A percentile compares a stretch with the other conserved stretches of the same genome.
phyloP scores from a whole-genome alignment of 2,113 vertebrate genomes.

The Pholis gunnellus region DNA sequence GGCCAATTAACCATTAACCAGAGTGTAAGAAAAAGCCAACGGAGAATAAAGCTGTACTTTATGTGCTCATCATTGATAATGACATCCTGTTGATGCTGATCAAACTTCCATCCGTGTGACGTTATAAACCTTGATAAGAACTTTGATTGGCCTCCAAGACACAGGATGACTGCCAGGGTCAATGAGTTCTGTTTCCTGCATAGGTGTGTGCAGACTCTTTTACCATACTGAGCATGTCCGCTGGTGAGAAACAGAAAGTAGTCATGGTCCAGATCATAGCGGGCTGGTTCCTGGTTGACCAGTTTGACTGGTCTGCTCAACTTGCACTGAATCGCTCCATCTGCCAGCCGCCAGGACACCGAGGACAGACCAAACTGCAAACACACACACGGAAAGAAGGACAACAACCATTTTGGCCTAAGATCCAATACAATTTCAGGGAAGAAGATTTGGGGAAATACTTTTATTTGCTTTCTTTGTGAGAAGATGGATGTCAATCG shows the following conservation, averaged over 20 bases:
- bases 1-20: neutral
- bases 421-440: neutral
- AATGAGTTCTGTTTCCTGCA: neutral
- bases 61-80: neutral
- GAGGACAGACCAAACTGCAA: conserved; percentile 75
- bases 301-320: conserved; percentile 82
- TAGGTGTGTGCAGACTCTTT: neutral
- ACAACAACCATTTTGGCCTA: neutral
- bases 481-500: neutral
- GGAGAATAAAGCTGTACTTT: too few relatives aligned
- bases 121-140: conserved; percentile 17
- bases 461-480: neutral
- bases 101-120: neutral
- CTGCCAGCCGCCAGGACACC: conserved; percentile 84
- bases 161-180: neutral
- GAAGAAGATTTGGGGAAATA: neutral
- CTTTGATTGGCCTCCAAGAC: neutral
- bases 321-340: conserved; percentile 87
- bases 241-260: conserved; percentile 90
- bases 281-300: conserved; percentile 66
- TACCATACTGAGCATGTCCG: conserved; percentile 83
- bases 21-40: neutral
- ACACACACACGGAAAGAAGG: neutral
- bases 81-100: conserved; percentile 10
- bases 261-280: conserved; percentile 83